Evolutionary conservation across 2,113 vertebrate genomes (phyloP), one percentile per base, ranked within the genome.

Genomic region (Callithrix jacchus): DNA sequence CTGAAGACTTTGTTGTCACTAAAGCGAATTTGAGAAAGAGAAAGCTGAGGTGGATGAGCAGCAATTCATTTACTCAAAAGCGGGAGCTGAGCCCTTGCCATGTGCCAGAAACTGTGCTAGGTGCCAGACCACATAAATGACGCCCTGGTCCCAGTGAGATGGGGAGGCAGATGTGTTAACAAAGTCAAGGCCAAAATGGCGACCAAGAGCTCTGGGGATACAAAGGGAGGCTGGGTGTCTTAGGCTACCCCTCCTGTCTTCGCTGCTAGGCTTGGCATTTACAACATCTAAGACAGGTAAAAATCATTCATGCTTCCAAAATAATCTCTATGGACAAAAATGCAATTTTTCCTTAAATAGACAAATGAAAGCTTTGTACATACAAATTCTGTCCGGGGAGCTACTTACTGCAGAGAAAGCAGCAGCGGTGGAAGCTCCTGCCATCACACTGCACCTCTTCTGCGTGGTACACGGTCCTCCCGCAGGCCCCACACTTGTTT

Each of bases 371-470:
- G 61, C 27, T 64, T 30, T 30, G 27, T 6, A 64, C 27, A 14
- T 64, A 64, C 11, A 32, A 30, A 64, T 64, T 64, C 61, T 30
- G 2, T 64, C 61, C 5, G 0, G 21, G 9, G 21, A 3, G 49
- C 13, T 87, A 99, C 99, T 99, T 97, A 99, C 99, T 99, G 98
- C 99, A 99, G 93, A 99, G 99, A 68, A 99, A 99, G 94, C 99
- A 99, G 98, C 99, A 99, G 83, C 99, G 99, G 98, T 99, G 99
- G 98, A 99, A 99, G 97, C 99, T 99, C 96, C 99, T 98, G 17
- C 99, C 99, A 0, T 99, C 99, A 0, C 99, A 99, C 98, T 99
- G 99, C 89, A 99, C 99, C 95, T 99, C 99, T 97, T 99, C 99
- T 0, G 99, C 99, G 0, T 99, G 99, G 98, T 99, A 99, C 66